phyloP scores from a whole-genome alignment of 2,888 invertebrate genomes.

The Parnassius mnemosyne region DNA sequence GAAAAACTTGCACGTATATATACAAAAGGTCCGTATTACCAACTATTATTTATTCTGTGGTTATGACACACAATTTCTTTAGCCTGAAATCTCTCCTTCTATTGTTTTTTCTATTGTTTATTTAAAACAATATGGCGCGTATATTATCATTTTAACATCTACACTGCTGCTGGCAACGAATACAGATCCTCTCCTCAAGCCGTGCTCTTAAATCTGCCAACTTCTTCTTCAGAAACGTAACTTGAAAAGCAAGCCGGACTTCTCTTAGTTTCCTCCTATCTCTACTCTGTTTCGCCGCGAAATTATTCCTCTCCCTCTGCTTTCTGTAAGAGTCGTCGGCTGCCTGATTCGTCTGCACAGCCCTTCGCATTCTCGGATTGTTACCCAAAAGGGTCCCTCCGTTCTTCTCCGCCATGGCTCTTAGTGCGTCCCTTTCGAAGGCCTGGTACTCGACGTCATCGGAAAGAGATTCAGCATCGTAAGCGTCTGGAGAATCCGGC shows the following conservation, averaged over 20 bases:
- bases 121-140: not conserved
- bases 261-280: constrained; percentile 94
- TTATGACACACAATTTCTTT: not conserved
- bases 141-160: constrained; percentile 11
- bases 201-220: constrained; percentile 47
- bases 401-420: constrained; percentile 83
- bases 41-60: no score
- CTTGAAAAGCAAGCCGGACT: constrained; percentile 94
- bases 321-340: constrained; percentile 93
- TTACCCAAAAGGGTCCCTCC: constrained; percentile 78
- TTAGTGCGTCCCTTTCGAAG: constrained; percentile 85
- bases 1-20: constrained; percentile 14
- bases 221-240: constrained; percentile 84
- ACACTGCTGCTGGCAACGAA: constrained; percentile 40
- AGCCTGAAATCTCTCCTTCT: not conserved
- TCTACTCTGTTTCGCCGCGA: constrained; percentile 95
- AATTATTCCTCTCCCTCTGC: constrained; percentile 94
- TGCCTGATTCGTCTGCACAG: constrained; percentile 56
- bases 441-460: constrained; percentile 83
- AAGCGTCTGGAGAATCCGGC: constrained; percentile 59
- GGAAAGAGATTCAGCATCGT: constrained; percentile 51
- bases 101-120: no score
- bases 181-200: constrained; percentile 42
- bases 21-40: not conserved
- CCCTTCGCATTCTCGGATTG: constrained; percentile 87